Conservation (phyloP, 2,888 invertebrate genomes). For the Druceiella hillmani region DNA sequence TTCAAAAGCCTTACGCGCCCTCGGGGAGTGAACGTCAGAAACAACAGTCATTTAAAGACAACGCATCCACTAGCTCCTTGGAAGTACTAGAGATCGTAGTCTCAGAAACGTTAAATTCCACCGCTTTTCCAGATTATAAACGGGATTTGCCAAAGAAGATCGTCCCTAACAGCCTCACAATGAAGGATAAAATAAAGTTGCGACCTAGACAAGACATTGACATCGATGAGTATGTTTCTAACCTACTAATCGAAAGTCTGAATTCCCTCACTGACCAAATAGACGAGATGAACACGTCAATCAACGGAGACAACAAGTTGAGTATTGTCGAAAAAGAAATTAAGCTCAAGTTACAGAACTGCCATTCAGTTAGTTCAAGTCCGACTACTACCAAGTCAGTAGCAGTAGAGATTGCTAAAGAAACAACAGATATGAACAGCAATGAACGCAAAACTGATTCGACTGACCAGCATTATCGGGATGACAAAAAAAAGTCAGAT, state of each 20-base stretch:
- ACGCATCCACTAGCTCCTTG: too few relatives aligned
- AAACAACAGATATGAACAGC: too few relatives aligned
- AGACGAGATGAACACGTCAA: slow-evolving; percentile 40
- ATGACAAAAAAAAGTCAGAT: too few relatives aligned
- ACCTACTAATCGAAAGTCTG: slow-evolving; percentile 47
- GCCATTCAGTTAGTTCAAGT: too few relatives aligned
- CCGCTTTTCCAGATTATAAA: slow-evolving; percentile 19
- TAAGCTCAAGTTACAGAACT: slow-evolving; percentile 45
- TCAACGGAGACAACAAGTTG: slow-evolving; percentile 36
- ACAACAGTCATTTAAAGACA: slow-evolving; percentile 5
- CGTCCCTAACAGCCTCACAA: too few relatives aligned
- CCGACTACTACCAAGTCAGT: too few relatives aligned
- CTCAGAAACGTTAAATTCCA: slow-evolving; percentile 35
- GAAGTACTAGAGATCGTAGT: slow-evolving; percentile 44
- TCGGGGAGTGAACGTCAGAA: slow-evolving; percentile 4
- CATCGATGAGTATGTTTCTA: slow-evolving; percentile 49
- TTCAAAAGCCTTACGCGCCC: too few relatives aligned
- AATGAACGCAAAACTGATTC: too few relatives aligned
- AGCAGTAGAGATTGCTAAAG: too few relatives aligned
- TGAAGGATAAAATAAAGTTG: neutral
- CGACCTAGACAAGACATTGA: slow-evolving; percentile 26
- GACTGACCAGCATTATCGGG: too few relatives aligned
- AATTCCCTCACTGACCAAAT: slow-evolving; percentile 45
- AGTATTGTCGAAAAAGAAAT: slow-evolving; percentile 49
- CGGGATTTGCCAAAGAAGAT: slow-evolving; percentile 17